These are phyloP conservation scores for Hippocampus abdominalis DNA, from an alignment of 2,113 vertebrate genomes.

Conservation along the genomic window DNA sequence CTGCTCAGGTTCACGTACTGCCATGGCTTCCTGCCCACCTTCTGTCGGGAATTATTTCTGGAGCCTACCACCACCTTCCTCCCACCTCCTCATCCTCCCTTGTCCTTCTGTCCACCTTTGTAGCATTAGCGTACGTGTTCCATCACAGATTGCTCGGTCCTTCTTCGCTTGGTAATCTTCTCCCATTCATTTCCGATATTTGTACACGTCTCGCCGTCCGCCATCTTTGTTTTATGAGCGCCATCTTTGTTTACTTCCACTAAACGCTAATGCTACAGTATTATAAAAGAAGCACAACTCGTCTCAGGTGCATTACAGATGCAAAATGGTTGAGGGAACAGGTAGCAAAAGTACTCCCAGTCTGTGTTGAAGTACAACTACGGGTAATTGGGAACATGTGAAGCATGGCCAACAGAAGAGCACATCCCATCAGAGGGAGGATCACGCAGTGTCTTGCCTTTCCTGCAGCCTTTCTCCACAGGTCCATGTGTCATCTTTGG, in stretches of 20 bases:
- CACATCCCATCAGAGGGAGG: not conserved
- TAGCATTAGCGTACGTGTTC: not conserved
- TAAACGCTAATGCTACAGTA: not conserved
- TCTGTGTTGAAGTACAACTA: too few relatives aligned
- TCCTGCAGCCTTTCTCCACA: not conserved
- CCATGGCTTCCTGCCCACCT: conserved; percentile 10
- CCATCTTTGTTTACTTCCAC: too few relatives aligned
- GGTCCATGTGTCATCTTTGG: conserved; percentile 7
- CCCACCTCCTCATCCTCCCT: not conserved
- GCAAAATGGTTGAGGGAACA: too few relatives aligned
- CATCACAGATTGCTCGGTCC: too few relatives aligned
- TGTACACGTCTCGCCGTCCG: not conserved
- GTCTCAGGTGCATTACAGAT: too few relatives aligned
- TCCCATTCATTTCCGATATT: not conserved
- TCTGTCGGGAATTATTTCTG: conserved; percentile 10
- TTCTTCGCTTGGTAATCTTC: too few relatives aligned
- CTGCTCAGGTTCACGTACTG: conserved; percentile 9
- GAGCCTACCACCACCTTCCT: not conserved
- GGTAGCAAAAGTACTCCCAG: not conserved
- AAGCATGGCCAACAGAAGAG: not conserved
- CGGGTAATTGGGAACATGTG: not conserved
- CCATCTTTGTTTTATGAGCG: not conserved
- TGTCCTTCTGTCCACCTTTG: not conserved
- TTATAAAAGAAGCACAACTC: too few relatives aligned
- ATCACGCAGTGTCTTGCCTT: not conserved